Percentiles rank a stretch among this genome's conserved stretches.
phyloP scores from a whole-genome alignment of 64 coral and sea anemone genomes.

The Porites australiensis region DNA sequence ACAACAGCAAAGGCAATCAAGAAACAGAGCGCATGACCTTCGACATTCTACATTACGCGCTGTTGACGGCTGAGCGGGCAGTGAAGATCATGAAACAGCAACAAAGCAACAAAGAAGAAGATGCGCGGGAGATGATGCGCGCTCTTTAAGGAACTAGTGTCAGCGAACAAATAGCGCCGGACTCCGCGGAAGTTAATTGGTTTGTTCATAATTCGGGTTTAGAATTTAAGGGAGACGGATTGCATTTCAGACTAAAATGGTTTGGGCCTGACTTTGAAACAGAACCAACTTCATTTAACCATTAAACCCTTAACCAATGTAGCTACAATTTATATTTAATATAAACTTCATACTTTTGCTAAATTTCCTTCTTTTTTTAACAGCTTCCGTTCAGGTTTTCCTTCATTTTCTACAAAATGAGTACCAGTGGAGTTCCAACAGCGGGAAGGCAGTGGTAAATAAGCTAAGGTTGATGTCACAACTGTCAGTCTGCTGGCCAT shows the following conservation, averaged over 20 bases:
- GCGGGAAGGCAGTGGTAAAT: neutral
- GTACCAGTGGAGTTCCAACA: conserved; percentile 27
- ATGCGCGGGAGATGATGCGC: conserved; percentile 34
- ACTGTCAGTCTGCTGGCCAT: conserved; percentile 26
- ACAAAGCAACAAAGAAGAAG: conserved; percentile 1
- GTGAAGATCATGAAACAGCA: conserved; percentile 57
- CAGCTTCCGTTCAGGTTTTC: conserved; percentile 54
- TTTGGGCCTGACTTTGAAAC: too few species aligned
- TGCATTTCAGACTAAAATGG: too few species aligned
- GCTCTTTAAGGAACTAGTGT: neutral
- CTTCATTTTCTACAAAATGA: conserved; percentile 22
- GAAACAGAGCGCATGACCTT: conserved; percentile 66
- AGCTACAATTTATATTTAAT: too few species aligned
- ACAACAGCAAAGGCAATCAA: conserved; percentile 25
- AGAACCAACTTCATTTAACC: too few species aligned
- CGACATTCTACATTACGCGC: conserved; percentile 68
- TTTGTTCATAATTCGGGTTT: neutral
- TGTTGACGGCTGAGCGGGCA: conserved; percentile 58
- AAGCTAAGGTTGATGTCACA: conserved; percentile 40
- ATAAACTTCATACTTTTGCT: too few species aligned
- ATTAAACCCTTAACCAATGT: too few species aligned
- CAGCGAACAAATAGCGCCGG: neutral
- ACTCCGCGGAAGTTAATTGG: neutral
- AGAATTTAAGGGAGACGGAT: too few species aligned
- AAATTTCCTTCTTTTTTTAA: neutral